Percentiles rank a stretch among this genome's conserved stretches.
Conservation (phyloP, 2,888 invertebrate genomes). For the Apodemia duryi region DNA sequence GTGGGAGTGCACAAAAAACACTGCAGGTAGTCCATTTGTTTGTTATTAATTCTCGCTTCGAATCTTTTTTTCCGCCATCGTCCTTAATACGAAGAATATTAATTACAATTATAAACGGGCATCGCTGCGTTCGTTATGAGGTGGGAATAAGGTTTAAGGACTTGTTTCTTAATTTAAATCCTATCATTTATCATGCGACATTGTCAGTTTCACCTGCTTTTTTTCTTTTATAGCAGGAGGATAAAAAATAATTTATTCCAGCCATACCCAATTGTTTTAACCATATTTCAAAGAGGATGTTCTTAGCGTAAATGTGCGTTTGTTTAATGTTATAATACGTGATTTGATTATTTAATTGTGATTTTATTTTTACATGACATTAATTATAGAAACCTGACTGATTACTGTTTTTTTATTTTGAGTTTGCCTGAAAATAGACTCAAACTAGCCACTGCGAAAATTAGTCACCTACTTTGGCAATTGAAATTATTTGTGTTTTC, state of each 20-base stretch:
- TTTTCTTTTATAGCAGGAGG: conserved; percentile 27
- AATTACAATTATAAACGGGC: conserved; percentile 78
- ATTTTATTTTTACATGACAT: conserved; percentile 52
- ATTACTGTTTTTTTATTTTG: conserved; percentile 39
- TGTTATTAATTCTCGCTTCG: conserved; percentile 79
- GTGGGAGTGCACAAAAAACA: conserved; percentile 74
- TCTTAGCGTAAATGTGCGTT: conserved; percentile 9
- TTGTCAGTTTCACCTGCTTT: conserved; percentile 69
- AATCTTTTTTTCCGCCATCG: conserved; percentile 67
- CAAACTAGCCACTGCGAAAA: no score
- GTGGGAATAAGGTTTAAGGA: conserved; percentile 51
- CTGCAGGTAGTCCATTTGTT: conserved; percentile 79
- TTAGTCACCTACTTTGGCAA: no score
- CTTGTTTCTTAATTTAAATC: conserved; percentile 73
- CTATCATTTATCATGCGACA: conserved; percentile 77
- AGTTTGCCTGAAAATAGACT: neutral
- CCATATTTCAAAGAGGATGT: conserved; percentile 13
- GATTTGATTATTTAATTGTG: neutral
- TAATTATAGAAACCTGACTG: conserved; percentile 72
- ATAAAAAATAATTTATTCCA: conserved; percentile 16
- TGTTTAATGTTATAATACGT: neutral
- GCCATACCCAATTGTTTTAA: conserved; percentile 7
- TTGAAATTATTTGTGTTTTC: no score
- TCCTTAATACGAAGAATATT: conserved; percentile 78
- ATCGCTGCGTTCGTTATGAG: conserved; percentile 67